Conservation (phyloP, 2,113 vertebrate species). For the Bathybates hornii region DNA sequence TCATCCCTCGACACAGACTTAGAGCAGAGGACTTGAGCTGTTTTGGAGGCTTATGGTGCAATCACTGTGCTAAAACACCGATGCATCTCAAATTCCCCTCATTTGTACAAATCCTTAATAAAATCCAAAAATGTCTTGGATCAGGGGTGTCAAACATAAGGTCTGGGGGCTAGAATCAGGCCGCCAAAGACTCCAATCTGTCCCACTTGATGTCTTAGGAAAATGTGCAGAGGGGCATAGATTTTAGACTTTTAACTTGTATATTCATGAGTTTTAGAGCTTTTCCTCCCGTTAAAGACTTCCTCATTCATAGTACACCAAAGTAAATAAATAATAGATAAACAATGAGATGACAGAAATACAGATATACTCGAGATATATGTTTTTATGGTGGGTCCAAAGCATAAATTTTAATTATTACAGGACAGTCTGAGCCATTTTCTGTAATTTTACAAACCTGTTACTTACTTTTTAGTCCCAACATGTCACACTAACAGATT, state of each 20-base stretch:
- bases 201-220: not conserved
- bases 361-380: fast-evolving
- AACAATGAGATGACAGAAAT: not conserved
- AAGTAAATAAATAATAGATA: not conserved
- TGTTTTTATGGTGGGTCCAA: not conserved
- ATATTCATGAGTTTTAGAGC: not conserved
- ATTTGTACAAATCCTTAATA: not conserved
- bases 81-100: not conserved
- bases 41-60: not conserved
- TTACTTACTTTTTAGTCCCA: not conserved
- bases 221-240: not conserved
- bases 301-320: not conserved
- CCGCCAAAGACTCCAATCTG: not conserved
- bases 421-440: not conserved
- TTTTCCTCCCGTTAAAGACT: fast-evolving
- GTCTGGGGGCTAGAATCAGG: not conserved
- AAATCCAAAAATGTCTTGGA: not conserved
- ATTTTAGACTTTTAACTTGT: not conserved
- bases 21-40: not conserved
- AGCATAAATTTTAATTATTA: not conserved
- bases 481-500: not conserved
- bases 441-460: not conserved
- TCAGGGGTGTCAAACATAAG: not conserved
- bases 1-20: not conserved
- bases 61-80: not conserved